Base-by-base conservation (phyloP, 2,113 vertebrate genomes). In the Perca fluviatilis region DNA sequence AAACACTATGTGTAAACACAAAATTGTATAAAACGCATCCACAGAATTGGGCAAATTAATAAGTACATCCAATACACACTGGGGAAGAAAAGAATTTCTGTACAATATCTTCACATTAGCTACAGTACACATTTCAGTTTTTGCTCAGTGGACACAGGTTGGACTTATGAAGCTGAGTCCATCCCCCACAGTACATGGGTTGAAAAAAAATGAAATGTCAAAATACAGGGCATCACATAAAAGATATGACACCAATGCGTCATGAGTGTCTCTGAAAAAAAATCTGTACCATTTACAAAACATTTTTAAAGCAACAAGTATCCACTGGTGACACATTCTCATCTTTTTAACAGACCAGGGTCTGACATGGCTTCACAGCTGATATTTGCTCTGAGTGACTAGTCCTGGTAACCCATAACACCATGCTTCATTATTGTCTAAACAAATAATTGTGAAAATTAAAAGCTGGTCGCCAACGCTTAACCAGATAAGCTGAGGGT, bases 11-110 rank as follows among this genome's bases (percentile, higher is more conserved):
- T 88, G 63, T 68, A 70, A 74, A 70, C 72, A 86, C 85, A 1
- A 85, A 90, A 89, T 1, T 67, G 77, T 86, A 87, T 90, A 89
- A 88, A 90, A 94, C 77, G 74, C 71, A 83, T 91, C 77, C 47
- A 89, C 64, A 78, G 19, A 85, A 88, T 46, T 78, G 83, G 73
- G 86, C 53, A 85, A 75, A 80, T 86, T 64, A 79, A 64, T 60
- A 79, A 82, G 72, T 79, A 74, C 60, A 82, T 72, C 65, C 19
- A 56, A 68, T 70, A 83, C 60, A 86, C 66, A 88, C 8, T 50
- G 43, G 58, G 63, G 74, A 82, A 72, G 67, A 70, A 82, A 84
- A 75, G 13, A 72, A 80, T 81, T 63, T 86, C 67, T 90, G 74
- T 90, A 89, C 91, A 93, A 84, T 74, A 79, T 88, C 40, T 85